Evolutionary conservation across 1,140 invertebrate species (phyloP).

Genomic region (Ptiloglossa arizonensis): DNA sequence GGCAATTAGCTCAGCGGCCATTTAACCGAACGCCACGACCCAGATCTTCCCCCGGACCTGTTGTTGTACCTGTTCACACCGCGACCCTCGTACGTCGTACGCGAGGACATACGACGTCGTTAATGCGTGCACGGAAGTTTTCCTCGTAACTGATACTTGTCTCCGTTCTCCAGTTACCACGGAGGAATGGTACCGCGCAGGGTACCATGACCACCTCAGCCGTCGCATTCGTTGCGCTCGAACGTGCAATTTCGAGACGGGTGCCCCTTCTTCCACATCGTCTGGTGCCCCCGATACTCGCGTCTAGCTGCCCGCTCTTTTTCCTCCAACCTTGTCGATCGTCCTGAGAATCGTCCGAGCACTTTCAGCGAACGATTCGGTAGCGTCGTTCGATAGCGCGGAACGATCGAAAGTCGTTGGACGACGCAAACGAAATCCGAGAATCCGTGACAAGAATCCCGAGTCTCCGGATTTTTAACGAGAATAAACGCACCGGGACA

Average conservation of each 20-base stretch:
- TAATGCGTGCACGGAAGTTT: conserved; percentile 73
- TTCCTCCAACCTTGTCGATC: conserved; percentile 43
- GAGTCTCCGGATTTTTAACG: too few species aligned
- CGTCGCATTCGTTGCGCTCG: conserved; percentile 63
- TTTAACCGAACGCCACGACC: conserved; percentile 56
- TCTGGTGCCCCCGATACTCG: conserved; percentile 54
- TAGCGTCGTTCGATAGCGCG: not conserved
- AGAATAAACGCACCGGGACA: too few species aligned
- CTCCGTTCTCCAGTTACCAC: conserved; percentile 71
- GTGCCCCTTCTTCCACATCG: conserved; percentile 12
- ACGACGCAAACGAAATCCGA: too few species aligned
- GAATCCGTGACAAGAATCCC: too few species aligned
- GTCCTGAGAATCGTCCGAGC: conserved; percentile 34
- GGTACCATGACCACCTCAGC: conserved; percentile 63
- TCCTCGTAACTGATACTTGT: conserved; percentile 75
- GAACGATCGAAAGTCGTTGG: conserved; percentile 1
- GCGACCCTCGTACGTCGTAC: conserved; percentile 57
- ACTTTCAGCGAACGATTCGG: not conserved
- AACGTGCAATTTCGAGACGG: conserved; percentile 65
- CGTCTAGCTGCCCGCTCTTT: conserved; percentile 14
- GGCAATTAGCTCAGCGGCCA: conserved; percentile 28
- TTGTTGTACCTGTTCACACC: conserved; percentile 58
- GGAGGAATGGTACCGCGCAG: conserved; percentile 65
- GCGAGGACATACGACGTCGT: conserved; percentile 67
- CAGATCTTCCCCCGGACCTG: conserved; percentile 62